Percentiles rank a stretch among this genome's conserved stretches.
These are phyloP conservation scores for Epizoanthus illoricatus DNA, from an alignment of 92 coral and sea anemone genomes.

Conservation along the genomic window DNA sequence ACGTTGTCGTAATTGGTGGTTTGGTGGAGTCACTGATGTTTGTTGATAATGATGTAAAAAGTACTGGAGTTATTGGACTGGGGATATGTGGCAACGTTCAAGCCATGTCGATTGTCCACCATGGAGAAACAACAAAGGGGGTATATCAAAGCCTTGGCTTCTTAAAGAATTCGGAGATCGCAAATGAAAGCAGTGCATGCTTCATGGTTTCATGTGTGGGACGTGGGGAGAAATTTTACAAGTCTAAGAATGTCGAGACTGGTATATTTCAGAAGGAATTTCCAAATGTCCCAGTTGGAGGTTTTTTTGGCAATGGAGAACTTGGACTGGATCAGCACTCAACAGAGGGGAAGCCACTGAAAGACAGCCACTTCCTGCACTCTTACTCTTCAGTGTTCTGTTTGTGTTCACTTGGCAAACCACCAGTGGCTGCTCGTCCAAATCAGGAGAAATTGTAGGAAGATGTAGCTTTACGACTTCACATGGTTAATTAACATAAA, in stretches of 20 bases:
- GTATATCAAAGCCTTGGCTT: slow-evolving; percentile 59
- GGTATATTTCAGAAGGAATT: slow-evolving; percentile 81
- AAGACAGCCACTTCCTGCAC: slow-evolving; percentile 84
- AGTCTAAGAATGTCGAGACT: slow-evolving; percentile 78
- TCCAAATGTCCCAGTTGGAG: slow-evolving; percentile 79
- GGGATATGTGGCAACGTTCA: slow-evolving; percentile 87
- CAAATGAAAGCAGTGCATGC: slow-evolving; percentile 64
- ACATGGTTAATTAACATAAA: no score
- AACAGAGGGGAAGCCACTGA: slow-evolving; percentile 65
- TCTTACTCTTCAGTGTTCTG: slow-evolving; percentile 92
- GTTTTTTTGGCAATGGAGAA: slow-evolving; percentile 94
- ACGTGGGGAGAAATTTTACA: slow-evolving; percentile 71
- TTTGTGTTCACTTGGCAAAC: slow-evolving; percentile 73
- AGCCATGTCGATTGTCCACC: slow-evolving; percentile 85
- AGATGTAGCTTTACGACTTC: background rate
- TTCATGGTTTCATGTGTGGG: slow-evolving; percentile 93
- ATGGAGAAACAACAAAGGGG: slow-evolving; percentile 75
- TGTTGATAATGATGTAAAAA: slow-evolving; percentile 76
- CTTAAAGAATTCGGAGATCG: slow-evolving; percentile 54
- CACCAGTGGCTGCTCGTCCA: background rate
- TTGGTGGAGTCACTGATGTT: slow-evolving; percentile 82
- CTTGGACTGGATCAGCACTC: slow-evolving; percentile 88
- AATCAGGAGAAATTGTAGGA: background rate
- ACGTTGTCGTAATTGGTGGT: slow-evolving; percentile 91
- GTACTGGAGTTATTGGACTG: slow-evolving; percentile 80